phyloP scores from a whole-genome alignment of 2,888 invertebrate genomes.

The Drosophila fulvimacula region DNA sequence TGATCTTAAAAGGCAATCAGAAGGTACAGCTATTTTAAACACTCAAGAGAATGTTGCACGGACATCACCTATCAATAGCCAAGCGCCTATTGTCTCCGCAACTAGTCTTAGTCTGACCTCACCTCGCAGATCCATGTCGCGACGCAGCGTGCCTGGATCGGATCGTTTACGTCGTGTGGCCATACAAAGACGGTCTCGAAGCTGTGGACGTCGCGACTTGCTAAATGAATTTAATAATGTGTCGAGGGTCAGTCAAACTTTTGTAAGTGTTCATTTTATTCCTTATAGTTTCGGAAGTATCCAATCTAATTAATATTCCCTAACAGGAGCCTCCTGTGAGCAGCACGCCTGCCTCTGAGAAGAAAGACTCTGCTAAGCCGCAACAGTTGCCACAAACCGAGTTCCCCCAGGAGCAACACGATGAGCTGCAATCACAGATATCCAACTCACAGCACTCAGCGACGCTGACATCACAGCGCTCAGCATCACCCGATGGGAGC shows the following conservation, averaged over 20 bases:
- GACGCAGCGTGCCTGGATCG: constrained; percentile 58
- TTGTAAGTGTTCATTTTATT: constrained; percentile 42
- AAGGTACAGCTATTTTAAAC: neutral
- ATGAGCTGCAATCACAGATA: neutral
- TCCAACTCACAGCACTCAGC: neutral
- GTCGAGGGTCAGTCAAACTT: constrained; percentile 5
- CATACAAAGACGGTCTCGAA: constrained; percentile 59
- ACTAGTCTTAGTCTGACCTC: neutral
- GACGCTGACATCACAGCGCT: neutral
- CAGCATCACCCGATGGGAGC: neutral
- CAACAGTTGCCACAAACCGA: neutral
- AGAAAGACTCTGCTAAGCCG: neutral
- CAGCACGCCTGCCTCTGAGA: constrained; percentile 34
- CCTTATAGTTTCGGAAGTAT: neutral
- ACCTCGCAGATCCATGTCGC: constrained; percentile 3
- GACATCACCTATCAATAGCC: neutral
- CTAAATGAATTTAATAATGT: constrained; percentile 57
- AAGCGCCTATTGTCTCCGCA: neutral
- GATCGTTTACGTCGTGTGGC: constrained; percentile 66
- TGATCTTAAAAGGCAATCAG: neutral
- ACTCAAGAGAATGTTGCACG: neutral
- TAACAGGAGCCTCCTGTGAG: constrained; percentile 29
- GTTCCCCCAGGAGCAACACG: neutral
- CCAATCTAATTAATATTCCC: neutral
- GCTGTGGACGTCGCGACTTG: constrained; percentile 58